Base-by-base conservation (phyloP, 2,888 invertebrate species). In the Priocnemis perturbator region DNA sequence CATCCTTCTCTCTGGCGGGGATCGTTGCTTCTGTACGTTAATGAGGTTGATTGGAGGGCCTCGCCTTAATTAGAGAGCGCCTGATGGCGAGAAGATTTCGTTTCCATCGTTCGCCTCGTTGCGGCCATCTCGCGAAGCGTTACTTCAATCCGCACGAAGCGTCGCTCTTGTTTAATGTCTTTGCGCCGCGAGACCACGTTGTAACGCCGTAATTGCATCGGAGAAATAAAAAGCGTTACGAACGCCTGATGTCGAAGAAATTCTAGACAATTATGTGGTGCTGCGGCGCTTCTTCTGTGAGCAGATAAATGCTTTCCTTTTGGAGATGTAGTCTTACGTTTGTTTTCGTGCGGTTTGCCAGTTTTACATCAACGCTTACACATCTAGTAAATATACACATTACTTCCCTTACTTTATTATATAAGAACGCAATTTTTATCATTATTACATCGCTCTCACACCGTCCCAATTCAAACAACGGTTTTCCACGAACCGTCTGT, bases 41-140 rank as follows among this genome's bases (percentile, higher is more conserved):
- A 71, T 69, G 75, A 76, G 69, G 67, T 75, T 62, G 66, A 71
- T 67, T 55, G 64, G 60, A 64, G 64, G 37, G 56, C 53, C 64
- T 56, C 63, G 67, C 58, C 59, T 72, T 76, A 76, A 76, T 76
- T 76, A 76, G 47, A 59, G 57, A 57, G 7, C 14, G 55, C 44
- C 44, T 57, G 50, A n/a, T 37, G 37, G 37, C 37, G 47, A 23
- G 7, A 21, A 48, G 63, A 58, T 60, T 66, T 48, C 52, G 58
- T 72, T 70, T 70, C 26, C 60, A 61, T 69, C 65, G 30, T 19
- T 59, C 58, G 55, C 55, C 23, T 20, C 47, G 23, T 15, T 19
- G 26, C 37, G 57, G 44, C 60, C 56, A 23, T 14, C 50, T 57
- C 59, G 7, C 37, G 37, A 37, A 11, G 37, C 11, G 37, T 37